Conservation (phyloP, 2,113 vertebrate species). For the Alligator mississippiensis region DNA sequence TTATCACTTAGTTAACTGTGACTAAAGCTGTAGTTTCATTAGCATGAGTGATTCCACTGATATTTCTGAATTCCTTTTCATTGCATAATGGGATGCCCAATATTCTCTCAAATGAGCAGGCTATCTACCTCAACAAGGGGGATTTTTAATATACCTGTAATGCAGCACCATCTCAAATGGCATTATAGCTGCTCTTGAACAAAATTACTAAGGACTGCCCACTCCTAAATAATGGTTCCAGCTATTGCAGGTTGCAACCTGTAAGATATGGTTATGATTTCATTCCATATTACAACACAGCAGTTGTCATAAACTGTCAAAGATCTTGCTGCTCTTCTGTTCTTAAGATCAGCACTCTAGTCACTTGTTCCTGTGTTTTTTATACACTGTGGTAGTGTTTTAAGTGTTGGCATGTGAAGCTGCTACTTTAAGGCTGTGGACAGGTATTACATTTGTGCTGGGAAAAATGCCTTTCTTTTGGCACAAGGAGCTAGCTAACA, state of each 20-base stretch:
- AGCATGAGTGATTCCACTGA: neutral
- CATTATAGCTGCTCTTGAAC: neutral
- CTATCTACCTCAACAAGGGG: rapidly evolving
- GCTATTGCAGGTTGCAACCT: neutral
- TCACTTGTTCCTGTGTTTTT: rapidly evolving
- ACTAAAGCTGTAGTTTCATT: neutral
- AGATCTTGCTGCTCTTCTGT: rapidly evolving
- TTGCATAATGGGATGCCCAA: neutral
- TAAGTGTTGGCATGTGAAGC: neutral
- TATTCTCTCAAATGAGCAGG: too few species aligned
- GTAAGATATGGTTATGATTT: neutral
- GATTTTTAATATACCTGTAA: neutral
- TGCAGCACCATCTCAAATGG: neutral
- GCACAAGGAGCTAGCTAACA: too few species aligned
- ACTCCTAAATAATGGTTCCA: neutral
- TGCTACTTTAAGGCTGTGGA: neutral
- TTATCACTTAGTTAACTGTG: neutral
- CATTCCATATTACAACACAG: neutral
- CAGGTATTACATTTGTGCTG: too few species aligned
- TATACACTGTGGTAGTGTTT: neutral
- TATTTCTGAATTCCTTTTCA: neutral
- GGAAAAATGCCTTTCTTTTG: too few species aligned
- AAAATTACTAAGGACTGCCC: neutral
- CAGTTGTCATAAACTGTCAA: neutral
- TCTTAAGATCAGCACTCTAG: neutral